A percentile compares a stretch with the other conserved stretches of the same genome.
phyloP scores from a whole-genome alignment of 2,797 vertebrate genomes.

The Thalassophryne amazonica region DNA sequence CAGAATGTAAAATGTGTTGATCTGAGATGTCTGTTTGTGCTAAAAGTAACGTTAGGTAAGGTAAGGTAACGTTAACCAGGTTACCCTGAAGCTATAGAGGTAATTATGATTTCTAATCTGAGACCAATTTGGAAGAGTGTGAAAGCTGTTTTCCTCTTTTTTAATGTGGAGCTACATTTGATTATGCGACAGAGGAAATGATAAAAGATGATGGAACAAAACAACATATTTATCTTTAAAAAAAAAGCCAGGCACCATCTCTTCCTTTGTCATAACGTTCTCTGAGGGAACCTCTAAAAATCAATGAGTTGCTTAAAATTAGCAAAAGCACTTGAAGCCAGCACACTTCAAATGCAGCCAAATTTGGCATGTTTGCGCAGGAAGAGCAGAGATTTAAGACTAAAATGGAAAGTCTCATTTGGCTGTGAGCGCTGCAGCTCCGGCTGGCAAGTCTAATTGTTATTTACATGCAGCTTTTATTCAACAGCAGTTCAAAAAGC shows the following conservation, averaged over 20 bases:
- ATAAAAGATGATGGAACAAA: conserved; percentile 7
- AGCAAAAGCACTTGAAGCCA: background rate
- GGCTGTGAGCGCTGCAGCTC: background rate
- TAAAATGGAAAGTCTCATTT: background rate
- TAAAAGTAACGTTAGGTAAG: conserved; percentile 8
- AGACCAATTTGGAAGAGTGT: conserved; percentile 56
- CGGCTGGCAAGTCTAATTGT: background rate
- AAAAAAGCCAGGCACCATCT: background rate
- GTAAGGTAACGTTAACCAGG: conserved; percentile 28
- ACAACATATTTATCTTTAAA: conserved; percentile 2
- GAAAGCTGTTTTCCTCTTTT: conserved; percentile 33
- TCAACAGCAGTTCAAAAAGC: background rate
- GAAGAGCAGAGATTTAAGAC: background rate
- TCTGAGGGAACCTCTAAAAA: background rate
- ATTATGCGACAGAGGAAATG: conserved; percentile 46
- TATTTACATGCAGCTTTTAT: background rate
- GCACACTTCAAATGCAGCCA: background rate
- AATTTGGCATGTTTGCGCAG: background rate
- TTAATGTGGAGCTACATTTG: conserved; percentile 57
- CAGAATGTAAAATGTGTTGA: background rate
- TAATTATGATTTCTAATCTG: conserved; percentile 62
- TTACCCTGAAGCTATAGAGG: conserved; percentile 27
- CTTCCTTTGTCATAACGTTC: no score
- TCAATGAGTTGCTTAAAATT: background rate
- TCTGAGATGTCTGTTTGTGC: background rate